Evolutionary conservation across 2,888 invertebrate species (phyloP).

Genomic region (Phoronis australis): DNA sequence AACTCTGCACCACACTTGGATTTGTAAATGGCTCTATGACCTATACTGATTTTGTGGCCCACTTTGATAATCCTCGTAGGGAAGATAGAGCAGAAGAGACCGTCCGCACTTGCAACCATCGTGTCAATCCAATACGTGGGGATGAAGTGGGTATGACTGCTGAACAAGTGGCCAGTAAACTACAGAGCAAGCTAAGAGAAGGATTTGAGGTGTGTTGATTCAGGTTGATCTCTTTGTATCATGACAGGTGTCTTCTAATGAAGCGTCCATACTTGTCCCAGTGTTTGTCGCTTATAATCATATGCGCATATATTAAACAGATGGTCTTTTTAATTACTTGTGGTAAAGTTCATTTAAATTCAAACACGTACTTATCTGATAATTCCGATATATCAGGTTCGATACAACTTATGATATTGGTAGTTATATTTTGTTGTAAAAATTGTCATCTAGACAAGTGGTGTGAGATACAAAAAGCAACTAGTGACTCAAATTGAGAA

Average conservation of each 20-base stretch:
- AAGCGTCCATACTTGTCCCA: too few relatives aligned
- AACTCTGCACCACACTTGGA: slow-evolving; percentile 31
- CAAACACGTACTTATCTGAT: too few relatives aligned
- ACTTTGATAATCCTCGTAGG: slow-evolving; percentile 38
- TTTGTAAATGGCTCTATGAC: slow-evolving; percentile 36
- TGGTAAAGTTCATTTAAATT: too few relatives aligned
- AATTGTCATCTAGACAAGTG: not conserved
- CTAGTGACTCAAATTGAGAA: too few relatives aligned
- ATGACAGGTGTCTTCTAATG: too few relatives aligned
- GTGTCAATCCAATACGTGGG: slow-evolving; percentile 44
- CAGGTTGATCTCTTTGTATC: too few relatives aligned
- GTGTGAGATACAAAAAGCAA: too few relatives aligned
- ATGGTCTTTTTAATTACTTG: too few relatives aligned
- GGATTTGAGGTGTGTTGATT: slow-evolving; percentile 49
- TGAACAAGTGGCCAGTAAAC: slow-evolving; percentile 33
- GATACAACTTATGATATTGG: too few relatives aligned
- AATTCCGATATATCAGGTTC: too few relatives aligned
- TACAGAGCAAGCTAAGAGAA: slow-evolving; percentile 39
- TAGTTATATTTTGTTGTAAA: not conserved
- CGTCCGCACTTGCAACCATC: slow-evolving; percentile 35
- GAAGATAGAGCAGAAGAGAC: slow-evolving; percentile 25
- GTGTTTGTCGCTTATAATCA: too few relatives aligned
- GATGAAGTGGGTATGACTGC: slow-evolving; percentile 42
- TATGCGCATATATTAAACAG: too few relatives aligned
- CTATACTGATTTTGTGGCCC: slow-evolving; percentile 40